Percentiles rank a stretch among this genome's conserved stretches.
Conservation (phyloP, 2,888 invertebrate genomes). For the Megalurothrips usitatus region DNA sequence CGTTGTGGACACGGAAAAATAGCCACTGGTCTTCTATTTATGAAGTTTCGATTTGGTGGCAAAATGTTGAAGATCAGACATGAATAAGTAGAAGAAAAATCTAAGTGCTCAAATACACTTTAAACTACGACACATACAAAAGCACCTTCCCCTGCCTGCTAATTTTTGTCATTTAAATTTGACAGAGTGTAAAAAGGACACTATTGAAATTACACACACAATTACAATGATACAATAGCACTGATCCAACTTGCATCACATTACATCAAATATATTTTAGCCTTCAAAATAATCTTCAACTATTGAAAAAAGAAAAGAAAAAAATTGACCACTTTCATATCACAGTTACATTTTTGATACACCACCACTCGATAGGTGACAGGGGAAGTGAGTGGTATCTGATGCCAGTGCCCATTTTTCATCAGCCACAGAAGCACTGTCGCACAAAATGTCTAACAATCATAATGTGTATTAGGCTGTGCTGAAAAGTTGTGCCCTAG, state of each 20-base stretch:
- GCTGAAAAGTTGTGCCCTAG: background rate
- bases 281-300: no score
- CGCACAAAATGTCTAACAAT: background rate
- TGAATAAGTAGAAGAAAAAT: no score
- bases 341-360: conserved; percentile 7
- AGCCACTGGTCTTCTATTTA: background rate
- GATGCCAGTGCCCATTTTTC: background rate
- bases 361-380: no score
- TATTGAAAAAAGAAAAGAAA: background rate
- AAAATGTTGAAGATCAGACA: background rate
- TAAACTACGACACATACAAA: no score
- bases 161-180: no score
- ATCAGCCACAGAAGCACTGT: background rate
- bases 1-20: conserved; percentile 5
- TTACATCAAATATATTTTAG: no score
- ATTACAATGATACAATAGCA: no score
- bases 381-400: background rate
- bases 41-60: background rate
- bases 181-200: no score
- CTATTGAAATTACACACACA: no score
- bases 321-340: conserved; percentile 3
- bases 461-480: background rate
- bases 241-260: no score
- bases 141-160: no score
- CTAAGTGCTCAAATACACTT: no score